A percentile compares a stretch with the other conserved stretches of the same genome.
phyloP scores from a whole-genome alignment of 2,113 vertebrate species.

The Macaca mulatta region DNA sequence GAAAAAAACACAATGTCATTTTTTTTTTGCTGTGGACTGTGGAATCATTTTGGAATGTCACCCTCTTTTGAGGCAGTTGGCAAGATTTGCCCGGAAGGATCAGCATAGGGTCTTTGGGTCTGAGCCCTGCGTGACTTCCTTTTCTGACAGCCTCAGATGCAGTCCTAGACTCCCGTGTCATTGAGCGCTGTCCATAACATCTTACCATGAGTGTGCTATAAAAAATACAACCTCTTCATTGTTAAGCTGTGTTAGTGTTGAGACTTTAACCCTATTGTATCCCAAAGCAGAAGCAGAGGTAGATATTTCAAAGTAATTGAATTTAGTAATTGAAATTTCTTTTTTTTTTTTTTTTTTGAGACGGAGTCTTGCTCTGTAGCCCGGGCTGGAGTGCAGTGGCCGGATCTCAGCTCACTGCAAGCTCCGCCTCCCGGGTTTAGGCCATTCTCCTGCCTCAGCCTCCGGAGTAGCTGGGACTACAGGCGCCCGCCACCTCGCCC shows the following conservation, averaged over 20 bases:
- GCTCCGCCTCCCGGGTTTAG: too few species aligned
- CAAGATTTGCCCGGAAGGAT: not conserved
- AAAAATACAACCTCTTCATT: not conserved
- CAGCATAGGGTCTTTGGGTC: not conserved
- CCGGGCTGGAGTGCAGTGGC: too few species aligned
- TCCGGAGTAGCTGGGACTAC: too few species aligned
- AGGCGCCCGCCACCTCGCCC: too few species aligned
- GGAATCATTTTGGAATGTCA: not conserved
- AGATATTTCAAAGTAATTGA: slow-evolving; percentile 25
- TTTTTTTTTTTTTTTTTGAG: too few species aligned
- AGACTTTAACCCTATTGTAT: not conserved
- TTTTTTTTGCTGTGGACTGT: not conserved
- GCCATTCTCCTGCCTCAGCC: too few species aligned
- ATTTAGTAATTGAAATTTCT: slow-evolving; percentile 48
- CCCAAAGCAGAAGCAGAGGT: not conserved
- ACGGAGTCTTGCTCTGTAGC: too few species aligned
- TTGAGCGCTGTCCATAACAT: not conserved
- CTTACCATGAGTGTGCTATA: not conserved
- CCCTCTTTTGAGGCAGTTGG: not conserved
- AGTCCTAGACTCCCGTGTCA: not conserved
- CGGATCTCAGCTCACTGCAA: too few species aligned
- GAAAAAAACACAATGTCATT: not conserved
- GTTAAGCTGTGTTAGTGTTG: not conserved
- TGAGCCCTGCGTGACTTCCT: not conserved
- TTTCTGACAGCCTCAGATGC: not conserved